These are phyloP conservation scores for Mamestra configurata DNA, from an alignment of 1,140 invertebrate genomes.

Conservation along the genomic window DNA sequence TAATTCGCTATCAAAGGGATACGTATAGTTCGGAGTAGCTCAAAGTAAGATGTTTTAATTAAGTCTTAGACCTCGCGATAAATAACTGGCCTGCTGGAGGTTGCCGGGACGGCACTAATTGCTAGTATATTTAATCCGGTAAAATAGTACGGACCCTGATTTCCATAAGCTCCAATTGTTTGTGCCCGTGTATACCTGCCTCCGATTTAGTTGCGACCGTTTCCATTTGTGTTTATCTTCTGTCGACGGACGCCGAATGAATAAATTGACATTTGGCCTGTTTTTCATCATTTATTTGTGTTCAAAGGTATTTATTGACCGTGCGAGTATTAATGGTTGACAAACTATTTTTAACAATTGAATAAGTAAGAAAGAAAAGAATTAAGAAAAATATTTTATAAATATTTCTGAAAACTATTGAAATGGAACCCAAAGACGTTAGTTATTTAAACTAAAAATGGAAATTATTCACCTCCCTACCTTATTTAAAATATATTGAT, in stretches of 20 bases:
- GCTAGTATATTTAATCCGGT: slow-evolving; percentile 86
- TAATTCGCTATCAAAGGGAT: slow-evolving; percentile 73
- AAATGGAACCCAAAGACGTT: too few relatives aligned
- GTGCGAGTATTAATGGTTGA: background rate
- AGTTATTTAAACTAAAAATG: too few relatives aligned
- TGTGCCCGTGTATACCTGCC: slow-evolving; percentile 78
- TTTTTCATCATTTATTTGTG: slow-evolving; percentile 45
- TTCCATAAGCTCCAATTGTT: slow-evolving; percentile 88
- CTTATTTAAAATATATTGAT: background rate
- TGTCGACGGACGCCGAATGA: slow-evolving; percentile 73
- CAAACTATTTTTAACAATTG: background rate
- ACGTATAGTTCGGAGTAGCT: slow-evolving; percentile 73
- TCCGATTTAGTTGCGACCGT: slow-evolving; percentile 80
- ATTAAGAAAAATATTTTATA: too few relatives aligned
- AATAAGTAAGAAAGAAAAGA: too few relatives aligned
- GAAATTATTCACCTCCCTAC: too few relatives aligned
- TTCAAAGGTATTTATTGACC: slow-evolving; percentile 16
- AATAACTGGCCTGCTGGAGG: slow-evolving; percentile 79
- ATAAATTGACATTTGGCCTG: slow-evolving; percentile 70
- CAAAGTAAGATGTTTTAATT: slow-evolving; percentile 87
- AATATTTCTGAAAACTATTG: too few relatives aligned
- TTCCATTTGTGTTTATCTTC: slow-evolving; percentile 77
- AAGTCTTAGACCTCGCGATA: slow-evolving; percentile 85
- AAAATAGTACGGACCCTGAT: slow-evolving; percentile 84
- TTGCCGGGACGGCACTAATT: slow-evolving; percentile 82